Percentiles rank a stretch among this genome's conserved stretches.
phyloP scores from a whole-genome alignment of 1,140 invertebrate species.

The Subanguina moxae region DNA sequence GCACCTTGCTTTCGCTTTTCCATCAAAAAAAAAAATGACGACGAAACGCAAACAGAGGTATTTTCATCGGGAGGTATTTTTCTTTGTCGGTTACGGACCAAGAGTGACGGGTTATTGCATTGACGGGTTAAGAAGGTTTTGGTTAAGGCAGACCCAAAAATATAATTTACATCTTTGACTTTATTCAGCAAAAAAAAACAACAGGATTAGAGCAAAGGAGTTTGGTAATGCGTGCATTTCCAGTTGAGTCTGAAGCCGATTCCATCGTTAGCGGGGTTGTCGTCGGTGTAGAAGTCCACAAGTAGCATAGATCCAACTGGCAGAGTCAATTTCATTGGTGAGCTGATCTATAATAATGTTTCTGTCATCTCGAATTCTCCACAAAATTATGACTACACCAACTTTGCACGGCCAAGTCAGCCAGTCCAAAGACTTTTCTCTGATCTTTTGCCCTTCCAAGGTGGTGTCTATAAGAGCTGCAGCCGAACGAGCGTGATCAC shows the following conservation, averaged over 20 bases:
- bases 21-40: too few species aligned
- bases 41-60: too few species aligned
- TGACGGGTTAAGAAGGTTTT: too few species aligned
- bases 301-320: slow-evolving; percentile 15
- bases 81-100: too few species aligned
- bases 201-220: background rate
- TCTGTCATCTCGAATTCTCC: slow-evolving; percentile 1
- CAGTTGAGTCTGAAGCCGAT: slow-evolving; percentile 41
- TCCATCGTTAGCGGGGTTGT: slow-evolving; percentile 37
- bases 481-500: slow-evolving; percentile 4
- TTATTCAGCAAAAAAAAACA: too few species aligned
- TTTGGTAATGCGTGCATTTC: slow-evolving; percentile 31
- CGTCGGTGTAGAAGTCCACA: slow-evolving; percentile 34
- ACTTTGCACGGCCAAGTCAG: slow-evolving; percentile 26
- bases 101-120: too few species aligned
- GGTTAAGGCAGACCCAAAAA: too few species aligned
- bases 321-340: slow-evolving; percentile 19
- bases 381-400: background rate
- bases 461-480: background rate
- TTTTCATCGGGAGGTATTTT: too few species aligned
- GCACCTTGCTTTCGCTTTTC: too few species aligned
- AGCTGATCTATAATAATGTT: slow-evolving; percentile 4
- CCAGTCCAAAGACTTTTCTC: slow-evolving; percentile 24
- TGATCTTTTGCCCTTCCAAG: background rate
- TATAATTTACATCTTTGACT: too few species aligned